Base-by-base conservation (phyloP, 1,140 invertebrate species). In the Branchinecta lindahli region DNA sequence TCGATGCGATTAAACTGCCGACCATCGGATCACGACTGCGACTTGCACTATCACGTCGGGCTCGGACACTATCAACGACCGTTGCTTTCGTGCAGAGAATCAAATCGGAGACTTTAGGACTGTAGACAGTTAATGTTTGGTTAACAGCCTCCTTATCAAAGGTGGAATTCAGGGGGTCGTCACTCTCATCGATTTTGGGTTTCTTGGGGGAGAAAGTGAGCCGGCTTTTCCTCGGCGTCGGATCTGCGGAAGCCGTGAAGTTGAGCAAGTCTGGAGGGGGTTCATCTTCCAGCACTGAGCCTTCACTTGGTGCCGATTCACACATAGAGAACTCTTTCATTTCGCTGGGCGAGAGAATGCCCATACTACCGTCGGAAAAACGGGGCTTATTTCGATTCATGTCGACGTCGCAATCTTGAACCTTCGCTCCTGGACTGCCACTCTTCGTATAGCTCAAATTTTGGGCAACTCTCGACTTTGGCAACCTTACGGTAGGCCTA, bases 201-300 rank as follows among this genome's bases (percentile, higher is more conserved):
- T 61, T 61, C 52, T 61, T 61, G 18, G 52, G 52, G 2, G 52
- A 61, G 18, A 61, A 61, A 20, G 12, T 61, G 12, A 61, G 12
- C 2, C 52, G 52, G 18, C 12, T 61, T 15, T 12, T 20, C 18
- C 18, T 61, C 2, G 52, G 12, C 12, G 12, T 20, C 18, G 52
- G 52, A 33, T 33, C 33, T 33, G 5, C 33, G 5, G 33, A 33
- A 61, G 52, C 18, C 12, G 12, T 15, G 18, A 61, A 61, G 18
- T 61, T 61, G 12, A 61, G 52, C 52, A 61, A 61, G 52, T 61
- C 52, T 61, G 52, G 52, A 15, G 52, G 52, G 12, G 52, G 12
- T 61, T 61, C 52, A 12, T 61, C 52, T 61, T 12, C 52, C 18
- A 61, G 52, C 12, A 61, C 52, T 61, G 52, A 61, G 2, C 52